Conservation (phyloP, 2,888 invertebrate species). For the Nephrotoma flavescens region DNA sequence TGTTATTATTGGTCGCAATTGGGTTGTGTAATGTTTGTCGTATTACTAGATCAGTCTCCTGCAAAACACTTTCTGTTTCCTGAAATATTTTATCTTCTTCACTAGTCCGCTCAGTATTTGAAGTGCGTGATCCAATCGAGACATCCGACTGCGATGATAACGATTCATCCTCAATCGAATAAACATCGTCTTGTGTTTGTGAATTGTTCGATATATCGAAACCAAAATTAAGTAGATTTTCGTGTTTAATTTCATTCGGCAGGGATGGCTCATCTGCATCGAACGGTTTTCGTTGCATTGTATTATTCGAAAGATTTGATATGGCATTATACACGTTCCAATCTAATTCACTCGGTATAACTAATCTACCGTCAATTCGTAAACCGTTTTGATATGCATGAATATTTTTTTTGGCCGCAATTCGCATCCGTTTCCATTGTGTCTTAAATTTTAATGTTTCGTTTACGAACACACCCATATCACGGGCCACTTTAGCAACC, state of each 20-base stretch:
- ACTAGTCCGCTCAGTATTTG: neutral
- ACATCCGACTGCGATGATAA: neutral
- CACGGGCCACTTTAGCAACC: neutral
- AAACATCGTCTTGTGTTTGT: neutral
- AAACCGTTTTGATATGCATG: neutral
- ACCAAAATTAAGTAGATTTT: neutral
- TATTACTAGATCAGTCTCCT: neutral
- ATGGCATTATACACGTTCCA: neutral
- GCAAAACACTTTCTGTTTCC: neutral
- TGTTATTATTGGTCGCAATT: neutral
- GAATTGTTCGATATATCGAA: neutral
- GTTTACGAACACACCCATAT: neutral
- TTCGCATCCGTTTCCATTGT: neutral
- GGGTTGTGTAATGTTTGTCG: neutral
- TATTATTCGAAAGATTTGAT: neutral
- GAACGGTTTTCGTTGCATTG: neutral
- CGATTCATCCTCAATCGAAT: neutral
- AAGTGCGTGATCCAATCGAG: neutral
- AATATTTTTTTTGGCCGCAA: neutral
- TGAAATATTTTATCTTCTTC: neutral
- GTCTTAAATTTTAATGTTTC: neutral
- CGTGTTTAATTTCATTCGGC: neutral
- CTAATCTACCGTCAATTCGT: neutral
- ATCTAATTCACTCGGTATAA: neutral
- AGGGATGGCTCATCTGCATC: neutral